These are phyloP conservation scores for Xylocampa areola DNA, from an alignment of 2,888 invertebrate species.

Conservation along the genomic window DNA sequence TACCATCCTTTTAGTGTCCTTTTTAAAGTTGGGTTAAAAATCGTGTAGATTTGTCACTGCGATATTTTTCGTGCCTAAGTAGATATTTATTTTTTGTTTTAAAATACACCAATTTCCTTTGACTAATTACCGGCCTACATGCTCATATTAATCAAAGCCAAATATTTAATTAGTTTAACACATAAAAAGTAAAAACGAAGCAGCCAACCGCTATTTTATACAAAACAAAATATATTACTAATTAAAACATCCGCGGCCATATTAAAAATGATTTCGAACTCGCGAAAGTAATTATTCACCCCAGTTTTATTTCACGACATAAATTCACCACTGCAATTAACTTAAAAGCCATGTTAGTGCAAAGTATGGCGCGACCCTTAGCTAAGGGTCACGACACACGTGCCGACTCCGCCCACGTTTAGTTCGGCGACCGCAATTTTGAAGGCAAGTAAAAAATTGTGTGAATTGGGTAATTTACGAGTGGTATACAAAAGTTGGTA, in stretches of 20 bases:
- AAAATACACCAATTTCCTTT: background rate
- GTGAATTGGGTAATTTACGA: constrained; percentile 47
- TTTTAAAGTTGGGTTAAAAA: background rate
- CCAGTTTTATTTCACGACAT: constrained; percentile 67
- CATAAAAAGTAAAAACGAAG: no score
- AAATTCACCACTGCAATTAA: constrained; percentile 83
- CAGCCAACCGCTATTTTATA: constrained; percentile 5
- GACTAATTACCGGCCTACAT: constrained; percentile 31
- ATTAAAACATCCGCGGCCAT: constrained; percentile 53
- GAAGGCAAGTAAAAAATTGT: constrained; percentile 54
- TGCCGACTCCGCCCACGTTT: constrained; percentile 82
- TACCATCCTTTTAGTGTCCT: constrained; percentile 1
- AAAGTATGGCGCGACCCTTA: constrained; percentile 82
- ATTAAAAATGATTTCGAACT: constrained; percentile 59
- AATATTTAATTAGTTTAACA: constrained; percentile 42
- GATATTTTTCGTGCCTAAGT: constrained; percentile 30
- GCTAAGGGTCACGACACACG: constrained; percentile 82
- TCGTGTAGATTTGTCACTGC: constrained; percentile 24
- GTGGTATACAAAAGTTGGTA: constrained; percentile 7
- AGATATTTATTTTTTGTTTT: no score
- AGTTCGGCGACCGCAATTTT: constrained; percentile 69
- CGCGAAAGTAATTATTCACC: constrained; percentile 71
- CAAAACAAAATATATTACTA: constrained; percentile 52
- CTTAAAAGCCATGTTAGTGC: constrained; percentile 81
- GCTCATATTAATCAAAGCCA: constrained; percentile 32